Evolutionary conservation across 2,888 invertebrate species (phyloP).

Genomic region (Drosophila prostipennis): DNA sequence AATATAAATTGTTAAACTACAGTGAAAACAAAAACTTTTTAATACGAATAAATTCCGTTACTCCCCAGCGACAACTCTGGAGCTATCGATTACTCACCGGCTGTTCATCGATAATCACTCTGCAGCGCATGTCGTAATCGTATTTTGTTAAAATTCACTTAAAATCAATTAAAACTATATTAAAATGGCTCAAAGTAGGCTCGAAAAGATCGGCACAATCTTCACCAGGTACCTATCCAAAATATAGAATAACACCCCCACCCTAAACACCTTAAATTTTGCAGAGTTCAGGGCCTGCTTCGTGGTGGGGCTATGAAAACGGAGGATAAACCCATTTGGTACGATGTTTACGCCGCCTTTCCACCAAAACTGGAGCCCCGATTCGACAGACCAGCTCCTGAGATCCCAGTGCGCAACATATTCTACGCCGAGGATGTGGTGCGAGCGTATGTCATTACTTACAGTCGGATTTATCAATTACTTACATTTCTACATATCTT

Average conservation of each 20-base stretch:
- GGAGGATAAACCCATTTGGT: conserved; percentile 96
- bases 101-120: not conserved
- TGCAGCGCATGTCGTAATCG: conserved; percentile 69
- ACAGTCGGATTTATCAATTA: not conserved
- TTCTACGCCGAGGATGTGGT: conserved; percentile 93
- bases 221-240: conserved; percentile 86
- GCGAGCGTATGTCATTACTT: conserved; percentile 88
- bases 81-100: not conserved
- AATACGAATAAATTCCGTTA: not conserved
- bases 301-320: conserved; percentile 91
- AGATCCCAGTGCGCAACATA: conserved; percentile 88
- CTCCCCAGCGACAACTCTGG: not conserved
- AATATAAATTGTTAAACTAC: too few species aligned
- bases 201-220: conserved; percentile 91
- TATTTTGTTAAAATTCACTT: conserved; percentile 6
- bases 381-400: conserved; percentile 88
- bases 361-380: conserved; percentile 94
- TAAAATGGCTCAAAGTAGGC: conserved; percentile 88
- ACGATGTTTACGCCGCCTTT: conserved; percentile 94
- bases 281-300: conserved; percentile 90
- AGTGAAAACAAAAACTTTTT: not conserved
- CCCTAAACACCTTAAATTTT: not conserved
- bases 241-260: fast-evolving
- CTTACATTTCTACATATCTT: too few species aligned
- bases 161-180: conserved; percentile 38